These are phyloP conservation scores for Tringa solitaria DNA, from an alignment of 2,113 vertebrate species.

Conservation along the genomic window DNA sequence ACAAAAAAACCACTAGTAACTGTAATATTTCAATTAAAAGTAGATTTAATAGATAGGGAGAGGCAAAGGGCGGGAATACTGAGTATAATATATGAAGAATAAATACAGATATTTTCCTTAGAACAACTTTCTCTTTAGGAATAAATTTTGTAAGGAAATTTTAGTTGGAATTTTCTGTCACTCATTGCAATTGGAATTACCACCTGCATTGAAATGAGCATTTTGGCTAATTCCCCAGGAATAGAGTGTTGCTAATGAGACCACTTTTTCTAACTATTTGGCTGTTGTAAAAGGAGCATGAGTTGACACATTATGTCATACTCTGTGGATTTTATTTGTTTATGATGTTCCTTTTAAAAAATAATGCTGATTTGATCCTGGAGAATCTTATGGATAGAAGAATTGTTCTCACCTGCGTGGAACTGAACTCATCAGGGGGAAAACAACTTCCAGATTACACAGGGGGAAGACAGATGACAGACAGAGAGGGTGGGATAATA, in stretches of 20 bases:
- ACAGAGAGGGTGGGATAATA: not conserved
- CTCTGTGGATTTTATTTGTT: not conserved
- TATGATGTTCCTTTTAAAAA: not conserved
- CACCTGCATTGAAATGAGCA: not conserved
- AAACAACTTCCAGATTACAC: not conserved
- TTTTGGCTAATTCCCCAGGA: not conserved
- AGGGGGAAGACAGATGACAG: not conserved
- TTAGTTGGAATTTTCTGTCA: not conserved
- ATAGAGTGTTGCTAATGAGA: not conserved
- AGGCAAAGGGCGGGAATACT: not conserved
- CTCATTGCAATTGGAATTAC: not conserved
- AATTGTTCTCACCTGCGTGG: not conserved
- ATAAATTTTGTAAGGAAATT: not conserved
- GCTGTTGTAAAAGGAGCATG: not conserved
- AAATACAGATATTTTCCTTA: not conserved
- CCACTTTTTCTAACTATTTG: not conserved
- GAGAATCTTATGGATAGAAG: not conserved
- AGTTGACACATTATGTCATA: not conserved
- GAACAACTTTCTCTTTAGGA: not conserved
- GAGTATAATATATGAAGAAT: not conserved
- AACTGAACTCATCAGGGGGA: not conserved
- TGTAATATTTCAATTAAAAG: not conserved
- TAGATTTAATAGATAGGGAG: not conserved
- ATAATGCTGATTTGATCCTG: not conserved
- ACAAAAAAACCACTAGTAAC: not conserved